These are phyloP conservation scores for Microchirus variegatus DNA, from an alignment of 2,797 vertebrate genomes.

Conservation along the genomic window DNA sequence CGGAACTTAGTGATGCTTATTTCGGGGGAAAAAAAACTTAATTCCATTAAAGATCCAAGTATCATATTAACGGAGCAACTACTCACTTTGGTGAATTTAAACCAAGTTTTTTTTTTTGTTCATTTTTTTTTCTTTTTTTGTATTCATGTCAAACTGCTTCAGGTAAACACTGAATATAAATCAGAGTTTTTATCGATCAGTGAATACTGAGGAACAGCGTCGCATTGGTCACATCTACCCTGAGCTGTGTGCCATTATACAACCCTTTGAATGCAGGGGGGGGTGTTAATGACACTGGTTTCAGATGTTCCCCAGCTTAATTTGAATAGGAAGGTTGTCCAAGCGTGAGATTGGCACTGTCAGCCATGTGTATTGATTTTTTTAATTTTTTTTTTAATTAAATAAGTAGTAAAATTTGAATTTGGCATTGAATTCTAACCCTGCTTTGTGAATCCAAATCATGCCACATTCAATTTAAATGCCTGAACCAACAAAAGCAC, in stretches of 20 bases:
- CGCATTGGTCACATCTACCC: conserved; percentile 52
- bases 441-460: conserved; percentile 64
- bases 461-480: conserved; percentile 60
- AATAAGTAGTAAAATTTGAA: conserved; percentile 39
- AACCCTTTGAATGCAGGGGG: conserved; percentile 50
- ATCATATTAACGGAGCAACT: conserved; percentile 60
- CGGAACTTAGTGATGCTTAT: conserved; percentile 48
- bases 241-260: conserved; percentile 66
- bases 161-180: conserved; percentile 77
- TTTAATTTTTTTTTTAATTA: conserved; percentile 9
- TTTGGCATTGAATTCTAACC: conserved; percentile 57
- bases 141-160: conserved; percentile 78
- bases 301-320: conserved; percentile 49
- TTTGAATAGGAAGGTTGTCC: conserved; percentile 26
- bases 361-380: conserved; percentile 36
- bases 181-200: conserved; percentile 56
- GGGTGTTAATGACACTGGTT: conserved; percentile 49
- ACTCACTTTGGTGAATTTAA: conserved; percentile 65
- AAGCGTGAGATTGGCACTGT: conserved; percentile 43
- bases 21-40: neutral
- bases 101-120: conserved; percentile 44
- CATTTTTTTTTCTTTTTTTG: conserved; percentile 42
- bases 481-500: conserved; percentile 77
- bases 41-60: conserved; percentile 51
- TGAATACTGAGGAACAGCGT: conserved; percentile 56